These are phyloP conservation scores for Crossocerus cetratus DNA, from an alignment of 2,888 invertebrate genomes.

Conservation along the genomic window DNA sequence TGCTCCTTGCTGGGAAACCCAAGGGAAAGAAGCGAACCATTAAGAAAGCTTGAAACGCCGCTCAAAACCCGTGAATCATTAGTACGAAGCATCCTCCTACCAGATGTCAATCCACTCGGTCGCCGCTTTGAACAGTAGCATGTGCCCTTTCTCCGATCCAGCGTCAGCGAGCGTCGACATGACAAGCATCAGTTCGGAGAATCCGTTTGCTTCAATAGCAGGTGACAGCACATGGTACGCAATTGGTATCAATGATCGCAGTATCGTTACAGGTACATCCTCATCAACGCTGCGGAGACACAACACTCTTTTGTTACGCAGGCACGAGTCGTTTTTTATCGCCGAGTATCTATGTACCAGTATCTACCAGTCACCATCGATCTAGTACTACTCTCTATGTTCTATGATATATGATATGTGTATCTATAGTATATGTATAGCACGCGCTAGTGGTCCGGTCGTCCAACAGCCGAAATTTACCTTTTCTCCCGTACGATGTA, in stretches of 20 bases:
- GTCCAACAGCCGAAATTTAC: constrained; percentile 45
- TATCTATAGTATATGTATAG: too few relatives aligned
- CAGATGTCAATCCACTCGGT: constrained; percentile 89
- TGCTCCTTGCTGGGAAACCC: constrained; percentile 79
- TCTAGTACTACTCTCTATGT: too few relatives aligned
- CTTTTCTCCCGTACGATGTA: constrained; percentile 85
- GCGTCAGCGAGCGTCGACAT: constrained; percentile 92
- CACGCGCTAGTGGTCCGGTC: neutral
- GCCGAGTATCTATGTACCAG: too few relatives aligned
- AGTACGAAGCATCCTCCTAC: constrained; percentile 71
- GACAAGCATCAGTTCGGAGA: constrained; percentile 86
- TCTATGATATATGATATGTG: too few relatives aligned
- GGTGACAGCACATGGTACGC: constrained; percentile 83
- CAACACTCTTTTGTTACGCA: too few relatives aligned
- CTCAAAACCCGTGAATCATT: too few relatives aligned
- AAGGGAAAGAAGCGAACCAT: too few relatives aligned
- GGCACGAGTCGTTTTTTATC: too few relatives aligned
- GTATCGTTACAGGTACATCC: constrained; percentile 82
- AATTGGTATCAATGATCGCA: constrained; percentile 86
- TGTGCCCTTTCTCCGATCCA: constrained; percentile 88
- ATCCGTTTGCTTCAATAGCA: constrained; percentile 84
- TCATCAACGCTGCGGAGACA: constrained; percentile 79
- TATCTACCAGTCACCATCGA: too few relatives aligned
- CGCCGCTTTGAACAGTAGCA: constrained; percentile 87
- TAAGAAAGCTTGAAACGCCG: neutral